Conservation (phyloP, 2,888 invertebrate genomes). For the Eupithecia insigniata region DNA sequence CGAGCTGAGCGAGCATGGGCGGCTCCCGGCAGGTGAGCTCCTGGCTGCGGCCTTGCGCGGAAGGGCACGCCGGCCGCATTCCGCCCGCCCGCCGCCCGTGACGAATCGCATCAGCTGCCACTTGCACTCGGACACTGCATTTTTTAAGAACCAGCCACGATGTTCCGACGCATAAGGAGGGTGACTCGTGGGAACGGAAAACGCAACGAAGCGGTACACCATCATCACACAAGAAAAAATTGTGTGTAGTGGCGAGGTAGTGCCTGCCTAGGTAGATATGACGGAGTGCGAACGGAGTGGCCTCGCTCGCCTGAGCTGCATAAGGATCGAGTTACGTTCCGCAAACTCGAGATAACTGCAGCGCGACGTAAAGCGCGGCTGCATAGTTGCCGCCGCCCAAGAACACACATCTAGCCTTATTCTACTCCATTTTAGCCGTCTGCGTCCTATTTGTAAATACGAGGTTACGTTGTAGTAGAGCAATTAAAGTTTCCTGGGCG, state of each 20-base stretch:
- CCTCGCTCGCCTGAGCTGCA: conserved; percentile 74
- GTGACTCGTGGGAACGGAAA: conserved; percentile 53
- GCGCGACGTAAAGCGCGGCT: conserved; percentile 58
- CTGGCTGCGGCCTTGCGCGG: conserved; percentile 59
- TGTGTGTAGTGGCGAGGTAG: conserved; percentile 37
- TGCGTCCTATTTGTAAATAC: conserved; percentile 67
- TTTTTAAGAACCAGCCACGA: conserved; percentile 33
- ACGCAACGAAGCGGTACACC: conserved; percentile 45
- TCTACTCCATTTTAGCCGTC: conserved; percentile 66
- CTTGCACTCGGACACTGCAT: conserved; percentile 29
- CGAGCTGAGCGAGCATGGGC: conserved; percentile 46
- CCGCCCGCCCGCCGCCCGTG: conserved; percentile 52
- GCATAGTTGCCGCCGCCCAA: conserved; percentile 71
- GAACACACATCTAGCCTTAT: conserved; percentile 70
- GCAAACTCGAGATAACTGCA: conserved; percentile 79
- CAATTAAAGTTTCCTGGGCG: conserved; percentile 66
- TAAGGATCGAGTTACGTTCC: conserved; percentile 80
- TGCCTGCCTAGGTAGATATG: conserved; percentile 38
- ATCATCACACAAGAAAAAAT: conserved; percentile 48
- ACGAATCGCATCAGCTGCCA: conserved; percentile 47
- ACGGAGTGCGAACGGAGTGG: conserved; percentile 55
- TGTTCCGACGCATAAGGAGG: conserved; percentile 39
- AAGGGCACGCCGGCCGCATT: conserved; percentile 45
- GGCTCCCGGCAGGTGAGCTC: conserved; percentile 64
- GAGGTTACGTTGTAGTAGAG: conserved; percentile 67